These are phyloP conservation scores for Gila robusta DNA, from an alignment of 2,797 vertebrate genomes.

Conservation along the genomic window DNA sequence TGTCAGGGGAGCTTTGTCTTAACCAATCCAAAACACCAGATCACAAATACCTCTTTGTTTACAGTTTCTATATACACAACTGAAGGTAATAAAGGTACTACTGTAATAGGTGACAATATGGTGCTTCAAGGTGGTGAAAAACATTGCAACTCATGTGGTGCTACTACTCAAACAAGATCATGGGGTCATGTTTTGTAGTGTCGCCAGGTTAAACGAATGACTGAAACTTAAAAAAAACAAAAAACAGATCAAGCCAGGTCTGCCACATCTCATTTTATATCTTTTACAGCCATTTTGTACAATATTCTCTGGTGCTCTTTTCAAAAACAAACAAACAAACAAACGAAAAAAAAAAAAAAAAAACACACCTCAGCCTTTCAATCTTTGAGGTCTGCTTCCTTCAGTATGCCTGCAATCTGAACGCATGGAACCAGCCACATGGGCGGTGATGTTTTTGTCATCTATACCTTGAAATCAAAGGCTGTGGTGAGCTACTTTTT, in stretches of 20 bases:
- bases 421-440: constrained; percentile 77
- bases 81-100: constrained; percentile 94
- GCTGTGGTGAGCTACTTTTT: constrained; percentile 82
- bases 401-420: constrained; percentile 78
- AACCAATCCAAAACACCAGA: constrained; percentile 89
- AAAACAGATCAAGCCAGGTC: constrained; percentile 58
- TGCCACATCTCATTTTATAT: constrained; percentile 73
- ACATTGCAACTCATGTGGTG: constrained; percentile 90
- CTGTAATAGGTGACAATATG: constrained; percentile 97
- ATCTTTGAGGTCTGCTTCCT: constrained; percentile 72
- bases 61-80: constrained; percentile 96
- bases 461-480: constrained; percentile 76
- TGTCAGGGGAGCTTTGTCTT: constrained; percentile 90
- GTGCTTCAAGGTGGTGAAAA: constrained; percentile 93
- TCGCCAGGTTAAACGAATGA: constrained; percentile 41
- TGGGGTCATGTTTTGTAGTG: constrained; percentile 69
- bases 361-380: constrained; percentile 77
- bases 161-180: constrained; percentile 76
- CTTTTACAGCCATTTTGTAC: constrained; percentile 79
- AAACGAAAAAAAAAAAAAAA: not conserved
- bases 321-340: constrained; percentile 60
- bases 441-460: constrained; percentile 84
- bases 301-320: constrained; percentile 89
- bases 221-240: constrained; percentile 49
- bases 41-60: constrained; percentile 99